A percentile compares a stretch with the other conserved stretches of the same genome.
Evolutionary conservation across 2,888 invertebrate genomes (phyloP).

Genomic region (Archaeoteleia sp.): DNA sequence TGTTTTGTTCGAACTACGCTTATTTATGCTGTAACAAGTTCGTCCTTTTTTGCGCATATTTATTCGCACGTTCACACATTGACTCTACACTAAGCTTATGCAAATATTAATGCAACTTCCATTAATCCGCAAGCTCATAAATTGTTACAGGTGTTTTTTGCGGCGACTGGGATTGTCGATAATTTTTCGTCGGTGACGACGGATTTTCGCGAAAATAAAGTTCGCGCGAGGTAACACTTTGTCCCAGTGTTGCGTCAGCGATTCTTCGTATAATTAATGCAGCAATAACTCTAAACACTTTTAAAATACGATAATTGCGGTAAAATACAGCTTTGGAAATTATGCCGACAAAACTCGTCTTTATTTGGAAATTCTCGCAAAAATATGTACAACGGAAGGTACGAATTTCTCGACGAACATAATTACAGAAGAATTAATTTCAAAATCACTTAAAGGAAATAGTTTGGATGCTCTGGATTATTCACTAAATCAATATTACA

Average conservation of each 20-base stretch:
- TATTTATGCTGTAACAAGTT: constrained; percentile 17
- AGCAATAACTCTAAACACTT: constrained; percentile 20
- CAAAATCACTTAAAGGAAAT: constrained; percentile 29
- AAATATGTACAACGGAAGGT: too few relatives aligned
- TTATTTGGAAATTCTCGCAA: constrained; percentile 21
- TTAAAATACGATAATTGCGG: constrained; percentile 30
- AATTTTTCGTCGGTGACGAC: constrained; percentile 33
- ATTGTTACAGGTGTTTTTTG: constrained; percentile 39
- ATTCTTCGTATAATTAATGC: constrained; percentile 24
- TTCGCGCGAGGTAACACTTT: constrained; percentile 20
- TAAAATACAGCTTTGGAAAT: too few relatives aligned
- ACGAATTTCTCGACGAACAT: constrained; percentile 14
- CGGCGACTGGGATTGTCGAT: constrained; percentile 23
- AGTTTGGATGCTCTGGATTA: constrained; percentile 14
- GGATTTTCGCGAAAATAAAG: constrained; percentile 16
- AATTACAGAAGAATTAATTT: constrained; percentile 27
- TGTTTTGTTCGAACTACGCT: not conserved
- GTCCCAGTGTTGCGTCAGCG: constrained; percentile 22
- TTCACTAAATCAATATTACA: constrained; percentile 34
- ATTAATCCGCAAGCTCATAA: constrained; percentile 36
- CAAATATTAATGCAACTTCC: constrained; percentile 32
- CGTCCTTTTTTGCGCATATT: constrained; percentile 14
- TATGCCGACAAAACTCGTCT: too few relatives aligned
- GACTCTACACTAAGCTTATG: constrained; percentile 22
- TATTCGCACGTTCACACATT: constrained; percentile 17